Percentiles rank a stretch among this genome's conserved stretches.
Conservation (phyloP, 2,888 invertebrate genomes). For the Dasysyrphus tricinctus region DNA sequence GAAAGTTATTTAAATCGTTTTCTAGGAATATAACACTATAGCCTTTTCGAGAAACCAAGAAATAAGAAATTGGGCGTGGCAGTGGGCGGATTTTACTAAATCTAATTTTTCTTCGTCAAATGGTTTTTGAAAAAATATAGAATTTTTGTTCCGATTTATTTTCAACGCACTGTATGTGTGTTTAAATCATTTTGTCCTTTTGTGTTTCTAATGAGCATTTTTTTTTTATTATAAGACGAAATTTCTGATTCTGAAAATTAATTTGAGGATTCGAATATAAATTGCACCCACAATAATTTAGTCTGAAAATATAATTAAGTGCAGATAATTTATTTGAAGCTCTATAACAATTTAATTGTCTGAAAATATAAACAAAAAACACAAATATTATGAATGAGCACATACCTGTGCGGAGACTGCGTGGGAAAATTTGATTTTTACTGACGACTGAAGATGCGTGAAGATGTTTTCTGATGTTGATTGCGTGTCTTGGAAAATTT, state of each 20-base stretch:
- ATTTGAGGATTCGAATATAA: background rate
- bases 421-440: slow-evolving; percentile 16
- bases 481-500: slow-evolving; percentile 12
- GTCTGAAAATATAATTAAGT: background rate
- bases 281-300: background rate
- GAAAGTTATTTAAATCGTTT: too few species aligned
- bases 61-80: too few species aligned
- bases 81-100: too few species aligned
- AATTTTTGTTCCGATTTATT: too few species aligned
- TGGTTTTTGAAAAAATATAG: too few species aligned
- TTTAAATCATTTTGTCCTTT: background rate
- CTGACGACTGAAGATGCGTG: background rate
- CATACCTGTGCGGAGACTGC: background rate
- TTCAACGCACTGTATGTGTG: too few species aligned
- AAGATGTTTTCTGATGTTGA: background rate
- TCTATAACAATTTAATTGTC: background rate
- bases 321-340: background rate
- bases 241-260: background rate
- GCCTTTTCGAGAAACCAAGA: too few species aligned
- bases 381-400: too few species aligned
- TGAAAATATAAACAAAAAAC: background rate
- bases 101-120: too few species aligned
- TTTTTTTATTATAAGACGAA: background rate
- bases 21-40: too few species aligned
- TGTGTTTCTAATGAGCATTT: background rate